Evolutionary conservation across 2,888 invertebrate genomes (phyloP).

Genomic region (Temnothorax unifasciatus): DNA sequence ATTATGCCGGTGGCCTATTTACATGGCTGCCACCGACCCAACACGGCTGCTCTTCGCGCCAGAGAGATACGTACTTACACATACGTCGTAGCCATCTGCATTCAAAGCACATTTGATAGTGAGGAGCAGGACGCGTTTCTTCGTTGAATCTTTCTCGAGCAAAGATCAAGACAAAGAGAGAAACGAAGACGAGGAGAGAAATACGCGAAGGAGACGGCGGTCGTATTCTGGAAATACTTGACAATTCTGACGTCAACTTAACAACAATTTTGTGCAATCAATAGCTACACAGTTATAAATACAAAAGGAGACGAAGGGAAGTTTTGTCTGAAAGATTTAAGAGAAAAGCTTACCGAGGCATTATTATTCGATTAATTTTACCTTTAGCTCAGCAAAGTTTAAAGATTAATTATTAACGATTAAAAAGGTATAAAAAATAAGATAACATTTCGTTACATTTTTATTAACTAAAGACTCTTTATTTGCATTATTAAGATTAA

Average conservation of each 20-base stretch:
- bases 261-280: neutral
- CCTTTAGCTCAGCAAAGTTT: neutral
- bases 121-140: conserved; percentile 35
- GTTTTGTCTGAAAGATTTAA: neutral
- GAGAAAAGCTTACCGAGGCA: neutral
- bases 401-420: neutral
- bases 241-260: conserved; percentile 11
- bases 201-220: neutral
- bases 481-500: conserved; percentile 2
- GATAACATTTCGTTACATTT: neutral
- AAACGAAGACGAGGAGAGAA: conserved; percentile 11
- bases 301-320: neutral
- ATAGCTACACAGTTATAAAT: neutral
- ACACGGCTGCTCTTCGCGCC: conserved; percentile 71
- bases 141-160: conserved; percentile 14
- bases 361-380: conserved; percentile 13
- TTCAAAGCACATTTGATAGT: conserved; percentile 72
- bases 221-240: neutral
- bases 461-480: neutral
- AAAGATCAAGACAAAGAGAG: neutral
- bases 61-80: conserved; percentile 74
- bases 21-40: conserved; percentile 78
- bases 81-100: conserved; percentile 69
- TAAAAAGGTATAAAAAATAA: neutral
- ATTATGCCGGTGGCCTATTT: conserved; percentile 84